Conservation (phyloP, 2,113 vertebrate species). For the Cyprinodon tularosa region DNA sequence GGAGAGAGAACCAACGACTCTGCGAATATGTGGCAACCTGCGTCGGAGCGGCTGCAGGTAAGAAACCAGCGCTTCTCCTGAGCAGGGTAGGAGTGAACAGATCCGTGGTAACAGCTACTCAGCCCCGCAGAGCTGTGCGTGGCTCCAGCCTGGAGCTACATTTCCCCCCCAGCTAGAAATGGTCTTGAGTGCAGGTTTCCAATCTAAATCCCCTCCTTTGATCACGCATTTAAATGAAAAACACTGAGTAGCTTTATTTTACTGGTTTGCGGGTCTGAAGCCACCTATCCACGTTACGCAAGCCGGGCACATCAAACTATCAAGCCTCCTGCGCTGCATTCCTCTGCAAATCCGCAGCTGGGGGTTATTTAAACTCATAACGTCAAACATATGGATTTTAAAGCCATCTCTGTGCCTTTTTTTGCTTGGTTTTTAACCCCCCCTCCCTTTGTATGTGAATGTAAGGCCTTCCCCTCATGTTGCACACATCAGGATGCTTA, state of each 20-base stretch:
- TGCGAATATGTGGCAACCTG: slow-evolving; percentile 92
- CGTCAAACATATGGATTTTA: not conserved
- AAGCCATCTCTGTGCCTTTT: not conserved
- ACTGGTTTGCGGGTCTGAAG: not conserved
- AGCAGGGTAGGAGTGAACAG: slow-evolving; percentile 22
- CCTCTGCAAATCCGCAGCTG: not conserved
- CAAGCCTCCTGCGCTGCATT: slow-evolving; percentile 19
- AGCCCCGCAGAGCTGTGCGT: slow-evolving; percentile 20
- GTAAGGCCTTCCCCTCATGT: not conserved
- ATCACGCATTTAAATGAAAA: not conserved
- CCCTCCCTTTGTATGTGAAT: not conserved
- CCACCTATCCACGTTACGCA: slow-evolving; percentile 55
- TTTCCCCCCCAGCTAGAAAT: slow-evolving; percentile 20
- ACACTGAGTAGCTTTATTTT: not conserved
- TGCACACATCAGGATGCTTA: slow-evolving; percentile 39
- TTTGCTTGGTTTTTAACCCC: slow-evolving; percentile 19
- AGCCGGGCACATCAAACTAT: slow-evolving; percentile 44
- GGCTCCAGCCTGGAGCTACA: slow-evolving; percentile 16
- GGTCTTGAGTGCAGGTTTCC: not conserved
- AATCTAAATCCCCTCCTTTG: too few relatives aligned
- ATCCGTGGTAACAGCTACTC: slow-evolving; percentile 4
- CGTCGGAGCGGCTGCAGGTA: slow-evolving; percentile 95
- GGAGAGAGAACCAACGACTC: slow-evolving; percentile 58
- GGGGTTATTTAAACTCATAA: not conserved
- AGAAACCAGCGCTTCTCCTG: slow-evolving; percentile 19